Conservation (phyloP, 1,140 invertebrate genomes). For the Pseudomyrmex pallidus region DNA sequence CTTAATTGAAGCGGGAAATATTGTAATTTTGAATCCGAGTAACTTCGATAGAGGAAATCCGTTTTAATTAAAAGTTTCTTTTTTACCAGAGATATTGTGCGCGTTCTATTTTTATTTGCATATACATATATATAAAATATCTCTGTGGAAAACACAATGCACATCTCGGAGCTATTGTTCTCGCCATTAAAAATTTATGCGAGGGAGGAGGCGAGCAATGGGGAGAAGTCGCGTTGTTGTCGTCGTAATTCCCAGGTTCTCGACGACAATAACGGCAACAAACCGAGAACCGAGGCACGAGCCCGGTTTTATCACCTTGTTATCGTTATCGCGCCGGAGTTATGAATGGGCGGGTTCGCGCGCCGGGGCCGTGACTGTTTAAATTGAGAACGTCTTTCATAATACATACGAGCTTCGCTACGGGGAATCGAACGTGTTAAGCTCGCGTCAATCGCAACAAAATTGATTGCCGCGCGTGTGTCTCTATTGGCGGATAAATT, state of each 20-base stretch:
- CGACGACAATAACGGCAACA: conserved; percentile 20
- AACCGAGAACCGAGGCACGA: conserved; percentile 45
- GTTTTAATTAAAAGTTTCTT: too few species aligned
- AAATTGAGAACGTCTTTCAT: conserved; percentile 33
- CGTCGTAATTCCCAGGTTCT: conserved; percentile 17
- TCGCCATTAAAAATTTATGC: too few species aligned
- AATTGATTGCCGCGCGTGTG: neutral
- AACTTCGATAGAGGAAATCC: too few species aligned
- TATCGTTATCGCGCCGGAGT: conserved; percentile 69
- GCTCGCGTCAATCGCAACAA: neutral
- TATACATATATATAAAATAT: too few species aligned
- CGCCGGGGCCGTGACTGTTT: conserved; percentile 21
- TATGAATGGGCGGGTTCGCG: conserved; percentile 75
- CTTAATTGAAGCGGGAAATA: too few species aligned
- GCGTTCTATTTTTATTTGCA: too few species aligned
- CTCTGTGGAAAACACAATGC: too few species aligned
- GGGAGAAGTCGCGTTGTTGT: neutral
- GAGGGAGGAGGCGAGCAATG: neutral
- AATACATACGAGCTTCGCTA: neutral
- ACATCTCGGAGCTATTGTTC: too few species aligned
- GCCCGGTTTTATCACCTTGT: conserved; percentile 61
- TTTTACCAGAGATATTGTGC: too few species aligned
- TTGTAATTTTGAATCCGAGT: too few species aligned
- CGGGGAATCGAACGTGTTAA: neutral
- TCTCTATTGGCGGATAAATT: conserved; percentile 21